Percentiles rank a stretch among this genome's conserved stretches.
These are phyloP conservation scores for Neuroscelio doddi DNA, from an alignment of 2,888 invertebrate genomes.

Conservation along the genomic window DNA sequence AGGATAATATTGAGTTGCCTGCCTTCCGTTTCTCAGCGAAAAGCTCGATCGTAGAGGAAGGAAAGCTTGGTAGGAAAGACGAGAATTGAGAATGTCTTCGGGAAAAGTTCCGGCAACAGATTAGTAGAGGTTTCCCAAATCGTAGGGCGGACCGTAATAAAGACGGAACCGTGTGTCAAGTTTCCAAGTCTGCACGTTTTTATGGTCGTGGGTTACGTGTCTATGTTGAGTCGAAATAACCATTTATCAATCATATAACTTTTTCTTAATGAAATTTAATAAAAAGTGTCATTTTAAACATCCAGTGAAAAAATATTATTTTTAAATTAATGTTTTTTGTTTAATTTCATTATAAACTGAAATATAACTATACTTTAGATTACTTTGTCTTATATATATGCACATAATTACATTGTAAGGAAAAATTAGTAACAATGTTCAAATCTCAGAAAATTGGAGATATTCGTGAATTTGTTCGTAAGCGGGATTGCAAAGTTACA, in stretches of 20 bases:
- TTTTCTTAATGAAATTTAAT: no score
- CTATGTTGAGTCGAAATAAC: no score
- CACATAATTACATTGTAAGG: no score
- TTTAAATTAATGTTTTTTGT: no score
- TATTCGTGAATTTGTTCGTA: slow-evolving; percentile 17
- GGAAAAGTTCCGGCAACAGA: slow-evolving; percentile 12
- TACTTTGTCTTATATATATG: no score
- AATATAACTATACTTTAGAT: no score
- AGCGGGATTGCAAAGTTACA: slow-evolving; percentile 41
- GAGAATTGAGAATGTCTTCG: slow-evolving; percentile 14
- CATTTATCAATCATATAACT: no score
- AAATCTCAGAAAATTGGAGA: no score
- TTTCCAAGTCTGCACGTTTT: neutral
- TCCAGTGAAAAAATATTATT: no score
- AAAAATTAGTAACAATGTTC: no score
- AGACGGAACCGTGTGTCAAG: neutral
- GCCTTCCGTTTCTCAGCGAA: slow-evolving; percentile 3
- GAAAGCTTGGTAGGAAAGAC: neutral
- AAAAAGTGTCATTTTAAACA: no score
- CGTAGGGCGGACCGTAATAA: slow-evolving; percentile 6
- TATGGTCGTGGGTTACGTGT: neutral
- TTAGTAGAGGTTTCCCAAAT: slow-evolving; percentile 13
- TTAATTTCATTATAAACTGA: no score
- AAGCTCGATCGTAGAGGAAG: neutral
- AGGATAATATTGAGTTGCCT: slow-evolving; percentile 5